Conservation (phyloP, 2,888 invertebrate genomes). For the Suillia variegata region DNA sequence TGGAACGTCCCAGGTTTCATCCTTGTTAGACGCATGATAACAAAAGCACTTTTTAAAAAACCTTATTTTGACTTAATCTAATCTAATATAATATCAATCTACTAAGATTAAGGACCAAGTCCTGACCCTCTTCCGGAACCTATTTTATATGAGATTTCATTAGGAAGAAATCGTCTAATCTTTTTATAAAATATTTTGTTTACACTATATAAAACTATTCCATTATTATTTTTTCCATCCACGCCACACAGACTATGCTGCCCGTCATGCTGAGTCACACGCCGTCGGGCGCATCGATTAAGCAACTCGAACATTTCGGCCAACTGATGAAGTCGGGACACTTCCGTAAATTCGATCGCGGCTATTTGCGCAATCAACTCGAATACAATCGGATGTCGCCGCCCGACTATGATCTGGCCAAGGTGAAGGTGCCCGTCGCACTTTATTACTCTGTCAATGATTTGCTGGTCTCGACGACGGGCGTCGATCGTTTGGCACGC, state of each 20-base stretch:
- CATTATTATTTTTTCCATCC: too few species aligned
- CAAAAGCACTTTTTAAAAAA: too few species aligned
- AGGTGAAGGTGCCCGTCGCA: conserved; percentile 64
- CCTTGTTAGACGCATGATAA: too few species aligned
- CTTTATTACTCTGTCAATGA: conserved; percentile 69
- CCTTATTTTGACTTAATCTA: too few species aligned
- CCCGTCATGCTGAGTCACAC: conserved; percentile 61
- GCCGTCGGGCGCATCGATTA: conserved; percentile 61
- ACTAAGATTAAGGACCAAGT: too few species aligned
- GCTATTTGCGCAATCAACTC: conserved; percentile 60
- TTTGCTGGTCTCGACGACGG: conserved; percentile 67
- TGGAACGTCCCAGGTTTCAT: too few species aligned
- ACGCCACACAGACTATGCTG: conserved; percentile 61
- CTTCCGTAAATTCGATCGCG: conserved; percentile 62
- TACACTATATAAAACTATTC: too few species aligned
- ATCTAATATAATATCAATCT: too few species aligned
- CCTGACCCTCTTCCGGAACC: too few species aligned
- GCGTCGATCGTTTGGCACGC: conserved; percentile 64
- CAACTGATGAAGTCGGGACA: conserved; percentile 60
- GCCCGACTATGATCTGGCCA: conserved; percentile 64
- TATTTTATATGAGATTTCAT: too few species aligned
- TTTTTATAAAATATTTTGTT: too few species aligned
- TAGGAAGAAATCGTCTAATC: too few species aligned
- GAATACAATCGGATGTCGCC: conserved; percentile 63
- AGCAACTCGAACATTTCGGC: conserved; percentile 61